These are phyloP conservation scores for Empis stercorea DNA, from an alignment of 2,888 invertebrate genomes.

Conservation along the genomic window DNA sequence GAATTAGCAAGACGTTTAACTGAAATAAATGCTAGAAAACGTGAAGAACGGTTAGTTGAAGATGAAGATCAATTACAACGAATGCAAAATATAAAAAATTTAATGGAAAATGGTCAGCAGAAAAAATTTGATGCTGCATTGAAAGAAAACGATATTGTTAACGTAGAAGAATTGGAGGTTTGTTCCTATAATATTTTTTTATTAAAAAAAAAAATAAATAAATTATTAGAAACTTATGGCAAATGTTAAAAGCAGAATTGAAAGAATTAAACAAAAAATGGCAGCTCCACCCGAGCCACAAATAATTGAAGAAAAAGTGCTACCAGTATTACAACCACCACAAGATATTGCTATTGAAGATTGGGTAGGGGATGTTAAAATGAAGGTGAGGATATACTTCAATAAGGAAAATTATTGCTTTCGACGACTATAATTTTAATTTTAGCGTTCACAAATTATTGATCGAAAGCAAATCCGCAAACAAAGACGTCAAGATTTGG, in stretches of 20 bases:
- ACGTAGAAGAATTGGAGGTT: constrained; percentile 66
- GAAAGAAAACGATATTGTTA: constrained; percentile 60
- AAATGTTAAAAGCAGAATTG: constrained; percentile 28
- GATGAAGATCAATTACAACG: constrained; percentile 78
- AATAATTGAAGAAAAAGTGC: constrained; percentile 19
- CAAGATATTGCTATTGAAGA: constrained; percentile 22
- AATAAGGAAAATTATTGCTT: background rate
- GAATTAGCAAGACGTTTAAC: constrained; percentile 73
- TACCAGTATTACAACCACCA: constrained; percentile 27
- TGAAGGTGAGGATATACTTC: constrained; percentile 15
- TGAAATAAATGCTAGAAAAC: constrained; percentile 79
- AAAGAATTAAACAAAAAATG: constrained; percentile 64
- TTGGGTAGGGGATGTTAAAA: constrained; percentile 27
- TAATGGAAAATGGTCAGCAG: constrained; percentile 61
- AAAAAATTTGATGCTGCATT: constrained; percentile 62
- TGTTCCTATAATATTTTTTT: background rate
- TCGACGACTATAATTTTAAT: background rate
- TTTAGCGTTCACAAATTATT: constrained; percentile 54
- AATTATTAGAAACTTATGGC: constrained; percentile 16
- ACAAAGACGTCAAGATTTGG: constrained; percentile 76
- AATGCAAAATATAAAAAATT: constrained; percentile 59
- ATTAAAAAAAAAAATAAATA: background rate
- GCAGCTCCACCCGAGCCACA: constrained; percentile 25
- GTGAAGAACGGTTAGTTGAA: constrained; percentile 75
- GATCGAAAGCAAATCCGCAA: constrained; percentile 59